Percentiles rank a stretch among this genome's conserved stretches.
Evolutionary conservation across 2,113 vertebrate genomes (phyloP).

Genomic region (Triplophysa rosa): DNA sequence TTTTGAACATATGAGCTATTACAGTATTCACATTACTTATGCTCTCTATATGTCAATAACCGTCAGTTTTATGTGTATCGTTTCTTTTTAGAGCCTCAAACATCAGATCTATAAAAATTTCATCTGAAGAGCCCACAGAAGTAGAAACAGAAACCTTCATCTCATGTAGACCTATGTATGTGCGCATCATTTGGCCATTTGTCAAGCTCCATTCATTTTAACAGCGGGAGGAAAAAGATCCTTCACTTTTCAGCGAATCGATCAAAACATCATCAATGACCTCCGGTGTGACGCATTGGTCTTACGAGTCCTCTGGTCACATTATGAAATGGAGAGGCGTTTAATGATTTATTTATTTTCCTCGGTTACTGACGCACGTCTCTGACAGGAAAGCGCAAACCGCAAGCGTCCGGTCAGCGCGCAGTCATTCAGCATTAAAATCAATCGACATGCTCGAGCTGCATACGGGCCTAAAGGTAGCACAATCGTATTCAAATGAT

Average conservation of each 20-base stretch:
- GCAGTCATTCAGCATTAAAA: conserved; percentile 24
- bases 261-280: conserved; percentile 16
- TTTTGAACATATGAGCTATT: too few relatives aligned
- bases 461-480: conserved; percentile 18
- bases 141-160: too few relatives aligned
- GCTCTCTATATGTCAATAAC: too few relatives aligned
- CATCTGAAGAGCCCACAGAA: too few relatives aligned
- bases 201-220: too few relatives aligned
- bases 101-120: too few relatives aligned
- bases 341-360: conserved; percentile 35
- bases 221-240: not conserved
- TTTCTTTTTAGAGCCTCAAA: too few relatives aligned
- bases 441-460: conserved; percentile 13
- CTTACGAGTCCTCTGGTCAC: conserved; percentile 1
- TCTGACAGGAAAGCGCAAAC: conserved; percentile 27
- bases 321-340: conserved; percentile 14
- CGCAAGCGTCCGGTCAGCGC: not conserved
- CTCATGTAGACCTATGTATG: too few relatives aligned
- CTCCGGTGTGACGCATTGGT: not conserved
- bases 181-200: too few relatives aligned
- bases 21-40: too few relatives aligned
- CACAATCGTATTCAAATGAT: conserved; percentile 36
- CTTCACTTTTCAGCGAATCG: not conserved
- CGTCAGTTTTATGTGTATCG: too few relatives aligned
- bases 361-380: conserved; percentile 24